Base-by-base conservation (phyloP, 2,113 vertebrate genomes). In the Brevimyrus niger region DNA sequence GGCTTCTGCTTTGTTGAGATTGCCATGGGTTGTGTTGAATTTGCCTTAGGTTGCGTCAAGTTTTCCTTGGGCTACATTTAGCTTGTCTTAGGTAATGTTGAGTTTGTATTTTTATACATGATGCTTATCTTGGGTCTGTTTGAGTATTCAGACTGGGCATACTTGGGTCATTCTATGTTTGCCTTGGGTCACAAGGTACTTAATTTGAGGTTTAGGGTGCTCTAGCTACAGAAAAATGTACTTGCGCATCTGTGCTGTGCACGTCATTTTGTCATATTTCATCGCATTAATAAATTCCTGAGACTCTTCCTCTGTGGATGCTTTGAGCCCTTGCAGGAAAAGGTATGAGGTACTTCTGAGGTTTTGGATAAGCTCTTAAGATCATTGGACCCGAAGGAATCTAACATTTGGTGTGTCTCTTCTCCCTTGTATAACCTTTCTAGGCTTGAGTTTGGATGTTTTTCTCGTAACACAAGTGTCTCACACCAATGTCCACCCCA, bases 311-410 rank as follows among this genome's bases (percentile, higher is more conserved):
- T 4, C 61, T 69, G 61, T n/a, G 61, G 27, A 11, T 69, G 23
- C 61, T 69, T 31, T 69, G 61, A 31, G 23, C 2, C 8, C 61
- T 27, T 4, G 61, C n/a, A 31, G 23, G 61, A 31, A 69, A 31
- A 69, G 27, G 61, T 69, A 23, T 11, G 61, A 69, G 27, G 61
- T 4, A n/a, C 10, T 31, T 69, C 27, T 8, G 35, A 65, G 89
- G 31, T 87, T 91, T 83, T 88, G 91, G 93, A 93, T 91, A 93
- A 93, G 92, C 82, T 47, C 89, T 91, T 92, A 86, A 88, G 89
- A 92, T 87, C 89, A 84, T 61, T 89, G 69, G 88, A 92, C 87
- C 58, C 42, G 47, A 31, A n/a, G 83, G 85, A 88, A 27, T 76
- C 55, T 35, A 82, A 87, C 88, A 89, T 91, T 50, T 86, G 69